A percentile compares a stretch with the other conserved stretches of the same genome.
phyloP scores from a whole-genome alignment of 64 coral and sea anemone species.

The Porites australiensis region DNA sequence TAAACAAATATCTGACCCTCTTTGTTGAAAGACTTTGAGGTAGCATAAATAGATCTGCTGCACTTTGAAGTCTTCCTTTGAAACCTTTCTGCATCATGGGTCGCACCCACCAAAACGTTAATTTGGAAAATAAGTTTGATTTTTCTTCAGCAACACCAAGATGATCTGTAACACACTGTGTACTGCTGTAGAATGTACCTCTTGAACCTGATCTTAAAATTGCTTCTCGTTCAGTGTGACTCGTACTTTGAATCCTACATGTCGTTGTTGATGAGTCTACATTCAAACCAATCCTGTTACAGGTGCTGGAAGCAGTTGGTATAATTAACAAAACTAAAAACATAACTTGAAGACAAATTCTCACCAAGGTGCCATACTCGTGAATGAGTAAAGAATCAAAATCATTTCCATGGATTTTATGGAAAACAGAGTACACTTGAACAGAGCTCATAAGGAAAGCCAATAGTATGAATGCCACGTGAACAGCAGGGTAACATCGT shows the following conservation, averaged over 20 bases:
- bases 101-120: slow-evolving; percentile 93
- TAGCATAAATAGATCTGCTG: slow-evolving; percentile 82
- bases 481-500: slow-evolving; percentile 46
- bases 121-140: slow-evolving; percentile 76
- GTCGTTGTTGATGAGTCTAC: neutral
- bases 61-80: slow-evolving; percentile 68
- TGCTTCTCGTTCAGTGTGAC: slow-evolving; percentile 36
- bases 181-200: slow-evolving; percentile 87
- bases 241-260: slow-evolving; percentile 67
- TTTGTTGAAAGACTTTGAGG: slow-evolving; percentile 76
- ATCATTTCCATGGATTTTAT: neutral
- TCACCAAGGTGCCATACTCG: slow-evolving; percentile 73
- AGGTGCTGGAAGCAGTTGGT: neutral
- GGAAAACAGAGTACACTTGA: slow-evolving; percentile 71
- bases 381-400: slow-evolving; percentile 19
- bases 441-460: slow-evolving; percentile 29
- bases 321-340: slow-evolving; percentile 63
- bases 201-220: slow-evolving; percentile 66
- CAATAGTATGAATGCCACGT: slow-evolving; percentile 49
- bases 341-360: slow-evolving; percentile 56
- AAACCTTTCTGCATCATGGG: slow-evolving; percentile 85
- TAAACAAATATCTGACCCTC: neutral
- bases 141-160: slow-evolving; percentile 85
- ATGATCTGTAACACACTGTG: slow-evolving; percentile 59
- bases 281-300: neutral